Conservation (phyloP, 2,113 vertebrate species). For the Dipodomys stephensi region DNA sequence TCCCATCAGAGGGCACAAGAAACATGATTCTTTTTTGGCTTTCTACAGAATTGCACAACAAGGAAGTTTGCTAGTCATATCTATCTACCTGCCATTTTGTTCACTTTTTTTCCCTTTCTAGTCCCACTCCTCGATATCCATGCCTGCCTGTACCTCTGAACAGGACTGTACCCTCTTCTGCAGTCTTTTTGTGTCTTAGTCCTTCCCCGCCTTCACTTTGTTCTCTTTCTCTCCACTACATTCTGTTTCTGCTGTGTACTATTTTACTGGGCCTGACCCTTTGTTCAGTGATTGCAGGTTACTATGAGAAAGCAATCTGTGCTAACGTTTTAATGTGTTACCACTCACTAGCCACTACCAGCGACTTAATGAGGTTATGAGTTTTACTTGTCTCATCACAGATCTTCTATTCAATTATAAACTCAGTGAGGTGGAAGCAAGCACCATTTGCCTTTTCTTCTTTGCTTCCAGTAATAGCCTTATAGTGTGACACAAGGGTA, state of each 20-base stretch:
- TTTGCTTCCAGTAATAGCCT: neutral
- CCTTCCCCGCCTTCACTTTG: constrained; percentile 36
- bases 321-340: constrained; percentile 65
- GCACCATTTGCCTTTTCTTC: neutral
- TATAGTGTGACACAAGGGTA: neutral
- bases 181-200: neutral
- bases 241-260: neutral
- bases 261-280: constrained; percentile 57
- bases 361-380: constrained; percentile 69
- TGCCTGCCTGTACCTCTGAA: neutral
- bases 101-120: neutral
- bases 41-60: neutral
- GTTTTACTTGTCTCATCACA: constrained; percentile 59
- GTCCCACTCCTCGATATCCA: accelerated
- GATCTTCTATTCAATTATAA: constrained; percentile 68
- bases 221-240: neutral
- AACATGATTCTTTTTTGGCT: neutral
- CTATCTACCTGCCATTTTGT: neutral
- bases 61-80: neutral
- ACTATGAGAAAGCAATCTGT: constrained; percentile 65
- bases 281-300: constrained; percentile 47
- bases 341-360: constrained; percentile 60
- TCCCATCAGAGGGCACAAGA: neutral
- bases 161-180: neutral
- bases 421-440: constrained; percentile 36